Evolutionary conservation across 1,140 invertebrate genomes (phyloP), one percentile per base, ranked within the genome.

Genomic region (Ctenoplectra terminalis): DNA sequence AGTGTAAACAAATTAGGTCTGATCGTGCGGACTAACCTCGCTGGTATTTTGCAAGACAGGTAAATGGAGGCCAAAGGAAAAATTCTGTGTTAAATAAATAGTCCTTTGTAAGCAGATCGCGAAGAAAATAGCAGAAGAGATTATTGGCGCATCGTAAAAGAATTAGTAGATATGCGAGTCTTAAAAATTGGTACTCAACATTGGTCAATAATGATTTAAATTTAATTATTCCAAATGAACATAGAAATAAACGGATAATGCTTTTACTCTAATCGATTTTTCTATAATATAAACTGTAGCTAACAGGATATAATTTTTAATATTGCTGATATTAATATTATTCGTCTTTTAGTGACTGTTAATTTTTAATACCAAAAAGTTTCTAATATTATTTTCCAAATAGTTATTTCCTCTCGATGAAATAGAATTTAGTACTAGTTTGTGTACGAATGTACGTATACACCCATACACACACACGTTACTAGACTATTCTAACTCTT

Each of bases 401-500:
- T 20, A 43, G 6, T 8, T 40, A 17, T 11, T 70, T 70, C 6
- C 31, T 70, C n/a, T 31, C 48, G 29, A n/a, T n/a, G 11, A 61
- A n/a, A 73, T 46, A 23, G 20, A 60, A 61, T 60, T 73, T 61
- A 43, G 11, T 7, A 20, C 7, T 48, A 46, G 40, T 15, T 31
- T 8, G 4, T 20, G 11, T 34, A 15, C 34, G n/a, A 6, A 37
- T 26, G 17, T 58, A 20, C 15, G 26, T 26, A 1, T 15, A 31
- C 46, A 23, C 11, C 17, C 9, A 31, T 31, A 58, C 15, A 23
- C 7, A 29, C 20, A 46, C 40, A 13, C 1, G 23, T 60, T 29
- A n/a, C 37, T 46, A 34, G 40, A 48, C 71, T 23, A 74, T 74
- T 74, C 56, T 61, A 74, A 74, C 43, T 61, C 40, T 40, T 71